Evolutionary conservation across 1,140 invertebrate species (phyloP).

Genomic region (Plodia interpunctella): DNA sequence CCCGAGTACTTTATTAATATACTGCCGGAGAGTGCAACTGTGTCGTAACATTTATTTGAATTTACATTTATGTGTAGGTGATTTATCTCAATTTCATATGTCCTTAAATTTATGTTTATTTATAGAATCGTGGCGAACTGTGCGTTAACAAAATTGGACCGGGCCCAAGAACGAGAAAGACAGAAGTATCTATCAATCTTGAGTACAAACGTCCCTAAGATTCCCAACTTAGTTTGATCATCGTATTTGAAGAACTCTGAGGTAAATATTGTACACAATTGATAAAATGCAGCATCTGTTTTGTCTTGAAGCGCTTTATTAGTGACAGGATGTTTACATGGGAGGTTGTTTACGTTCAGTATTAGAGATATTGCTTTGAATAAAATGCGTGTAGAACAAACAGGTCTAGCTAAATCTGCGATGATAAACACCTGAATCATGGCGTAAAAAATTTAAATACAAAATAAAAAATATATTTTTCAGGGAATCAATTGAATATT

Average conservation of each 20-base stretch:
- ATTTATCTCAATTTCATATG: not conserved
- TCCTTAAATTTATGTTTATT: not conserved
- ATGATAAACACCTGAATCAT: too few species aligned
- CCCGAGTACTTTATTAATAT: too few species aligned
- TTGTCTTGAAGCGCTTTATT: constrained; percentile 40
- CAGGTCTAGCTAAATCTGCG: not conserved
- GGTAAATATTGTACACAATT: constrained; percentile 31
- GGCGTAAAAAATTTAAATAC: too few species aligned
- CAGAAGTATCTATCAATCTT: constrained; percentile 12
- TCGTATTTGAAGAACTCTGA: constrained; percentile 3
- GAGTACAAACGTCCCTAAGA: not conserved
- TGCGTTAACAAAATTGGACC: constrained; percentile 5
- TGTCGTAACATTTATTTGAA: too few species aligned
- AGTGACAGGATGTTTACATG: constrained; percentile 47
- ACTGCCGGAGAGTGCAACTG: too few species aligned
- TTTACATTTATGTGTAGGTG: too few species aligned
- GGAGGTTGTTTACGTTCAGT: constrained; percentile 20
- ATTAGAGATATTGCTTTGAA: not conserved
- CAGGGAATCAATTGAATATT: constrained; percentile 3
- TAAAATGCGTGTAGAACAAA: not conserved
- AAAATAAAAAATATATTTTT: too few species aligned
- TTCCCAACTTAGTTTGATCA: not conserved
- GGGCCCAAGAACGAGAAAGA: constrained; percentile 6
- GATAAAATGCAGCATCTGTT: constrained; percentile 46
- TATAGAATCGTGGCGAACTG: not conserved